A percentile compares a stretch with the other conserved stretches of the same genome.
Conservation (phyloP, 1,140 invertebrate genomes). For the Branchinecta lynchi region DNA sequence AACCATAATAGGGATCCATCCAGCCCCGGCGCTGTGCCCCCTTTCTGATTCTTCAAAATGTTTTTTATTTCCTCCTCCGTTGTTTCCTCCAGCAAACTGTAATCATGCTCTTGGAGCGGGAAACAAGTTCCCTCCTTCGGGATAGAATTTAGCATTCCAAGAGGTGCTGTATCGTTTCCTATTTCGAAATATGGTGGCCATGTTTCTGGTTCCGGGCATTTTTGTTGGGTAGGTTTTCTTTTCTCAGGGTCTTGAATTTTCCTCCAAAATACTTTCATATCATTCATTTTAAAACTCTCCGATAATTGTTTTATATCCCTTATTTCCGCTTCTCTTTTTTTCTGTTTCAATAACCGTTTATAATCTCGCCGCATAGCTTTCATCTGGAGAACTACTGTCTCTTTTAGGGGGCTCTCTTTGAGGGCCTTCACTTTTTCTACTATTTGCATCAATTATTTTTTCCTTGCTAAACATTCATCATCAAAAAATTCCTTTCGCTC, state of each 20-base stretch:
- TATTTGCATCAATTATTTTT: neutral
- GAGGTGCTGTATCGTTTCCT: conserved; percentile 11
- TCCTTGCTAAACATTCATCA: conserved; percentile 1
- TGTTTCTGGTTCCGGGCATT: conserved; percentile 8
- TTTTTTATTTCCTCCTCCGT: conserved; percentile 11
- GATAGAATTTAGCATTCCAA: conserved; percentile 3
- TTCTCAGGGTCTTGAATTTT: conserved; percentile 10
- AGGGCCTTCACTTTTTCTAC: conserved; percentile 11
- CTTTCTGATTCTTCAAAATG: conserved; percentile 9
- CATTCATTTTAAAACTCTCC: conserved; percentile 12
- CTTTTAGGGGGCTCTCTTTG: conserved; percentile 8
- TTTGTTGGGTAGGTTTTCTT: conserved; percentile 11
- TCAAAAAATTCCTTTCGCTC: conserved; percentile 2
- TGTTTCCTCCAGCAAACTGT: conserved; percentile 11
- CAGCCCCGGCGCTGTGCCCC: conserved; percentile 4
- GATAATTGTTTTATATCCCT: conserved; percentile 2
- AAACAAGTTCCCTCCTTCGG: conserved; percentile 7
- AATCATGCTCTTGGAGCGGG: conserved; percentile 8
- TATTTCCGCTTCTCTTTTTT: conserved; percentile 11
- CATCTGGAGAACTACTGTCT: conserved; percentile 6
- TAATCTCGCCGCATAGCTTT: conserved; percentile 10
- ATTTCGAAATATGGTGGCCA: conserved; percentile 10
- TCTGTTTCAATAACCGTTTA: conserved; percentile 7
- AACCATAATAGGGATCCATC: conserved; percentile 9
- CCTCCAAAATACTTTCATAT: conserved; percentile 7